Evolutionary conservation across 2,797 vertebrate species (phyloP), one percentile per base, ranked within the genome.

Genomic region (Ispidina picta): DNA sequence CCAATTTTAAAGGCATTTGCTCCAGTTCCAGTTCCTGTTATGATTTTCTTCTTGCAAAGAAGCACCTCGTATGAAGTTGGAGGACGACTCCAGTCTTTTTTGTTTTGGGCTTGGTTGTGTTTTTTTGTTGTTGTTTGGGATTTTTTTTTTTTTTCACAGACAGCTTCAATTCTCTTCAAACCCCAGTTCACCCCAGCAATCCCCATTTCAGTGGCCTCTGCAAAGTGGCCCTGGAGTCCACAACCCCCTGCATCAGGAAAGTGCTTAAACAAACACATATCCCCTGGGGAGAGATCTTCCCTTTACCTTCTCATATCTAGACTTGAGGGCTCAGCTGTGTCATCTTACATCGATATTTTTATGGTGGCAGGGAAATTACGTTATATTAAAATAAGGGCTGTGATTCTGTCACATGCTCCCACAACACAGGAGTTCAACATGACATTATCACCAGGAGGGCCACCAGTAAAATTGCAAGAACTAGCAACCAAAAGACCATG

Each of bases 361-460:
- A 82, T 13, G 41, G 64, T 72, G 48, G 64, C 60, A 88, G 54
- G 33, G 19, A 62, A 89, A 89, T 93, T 89, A 92, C 70, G 64
- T 43, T 88, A 82, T 70, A 92, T 71, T 94, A 90, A 92, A 95
- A 84, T 6, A 56, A 54, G 9, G 43, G 60, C 64, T 76, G 64
- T 68, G 85, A 94, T 95, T 93, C 80, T 91, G 92, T 89, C 89
- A 94, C 80, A 83, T 86, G 89, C 68, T 88, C 54, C 74, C 68
- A 64, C 0, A 1, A 84, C 85, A 91, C 2, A 0, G 56, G 77
- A 81, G 88, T 86, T 93, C 88, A 92, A 86, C 11, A 19, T 86
- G 93, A 93, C 87, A 81, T 22, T 74, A 91, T 35, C 85, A 93
- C 74, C 91, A 82, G 71, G 68, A 92, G 83, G 88, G 83, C 64